phyloP scores from a whole-genome alignment of 2,888 invertebrate species.

The Oxyscelio sp. region DNA sequence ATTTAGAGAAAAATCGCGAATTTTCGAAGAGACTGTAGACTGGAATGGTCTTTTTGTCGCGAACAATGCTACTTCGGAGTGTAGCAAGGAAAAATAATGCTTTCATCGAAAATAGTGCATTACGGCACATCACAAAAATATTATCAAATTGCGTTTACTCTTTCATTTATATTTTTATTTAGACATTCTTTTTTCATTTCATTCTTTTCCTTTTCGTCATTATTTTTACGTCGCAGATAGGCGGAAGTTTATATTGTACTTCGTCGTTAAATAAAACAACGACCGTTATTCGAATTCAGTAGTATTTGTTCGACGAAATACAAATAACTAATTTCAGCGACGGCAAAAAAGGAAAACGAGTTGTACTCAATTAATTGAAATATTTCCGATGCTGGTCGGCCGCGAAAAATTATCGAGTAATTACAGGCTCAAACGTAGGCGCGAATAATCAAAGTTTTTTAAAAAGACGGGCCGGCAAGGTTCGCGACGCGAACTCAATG shows the following conservation, averaged over 20 bases:
- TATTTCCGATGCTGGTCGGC: conserved; percentile 1
- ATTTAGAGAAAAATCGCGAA: conserved; percentile 75
- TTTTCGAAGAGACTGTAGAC: conserved; percentile 70
- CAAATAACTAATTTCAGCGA: conserved; percentile 42
- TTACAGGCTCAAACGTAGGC: conserved; percentile 6
- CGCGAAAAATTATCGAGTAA: conserved; percentile 3
- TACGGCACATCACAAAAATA: conserved; percentile 58
- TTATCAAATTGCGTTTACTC: conserved; percentile 66
- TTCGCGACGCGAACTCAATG: no score
- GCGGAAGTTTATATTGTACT: conserved; percentile 6
- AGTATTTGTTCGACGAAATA: conserved; percentile 17
- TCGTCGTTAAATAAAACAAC: conserved; percentile 38
- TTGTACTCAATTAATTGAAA: conserved; percentile 24
- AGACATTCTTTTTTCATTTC: conserved; percentile 35
- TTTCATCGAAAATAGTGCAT: conserved; percentile 62
- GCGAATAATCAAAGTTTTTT: neutral
- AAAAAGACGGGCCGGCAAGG: no score
- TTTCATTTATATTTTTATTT: conserved; percentile 68
- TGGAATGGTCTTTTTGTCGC: conserved; percentile 72
- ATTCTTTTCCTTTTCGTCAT: conserved; percentile 7
- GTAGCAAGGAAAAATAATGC: conserved; percentile 66
- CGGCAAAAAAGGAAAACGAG: neutral
- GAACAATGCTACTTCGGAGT: conserved; percentile 71
- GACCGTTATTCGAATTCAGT: conserved; percentile 1
- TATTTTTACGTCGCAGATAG: conserved; percentile 41